phyloP scores from a whole-genome alignment of 2,888 invertebrate genomes.

The Schizaphis graminum region DNA sequence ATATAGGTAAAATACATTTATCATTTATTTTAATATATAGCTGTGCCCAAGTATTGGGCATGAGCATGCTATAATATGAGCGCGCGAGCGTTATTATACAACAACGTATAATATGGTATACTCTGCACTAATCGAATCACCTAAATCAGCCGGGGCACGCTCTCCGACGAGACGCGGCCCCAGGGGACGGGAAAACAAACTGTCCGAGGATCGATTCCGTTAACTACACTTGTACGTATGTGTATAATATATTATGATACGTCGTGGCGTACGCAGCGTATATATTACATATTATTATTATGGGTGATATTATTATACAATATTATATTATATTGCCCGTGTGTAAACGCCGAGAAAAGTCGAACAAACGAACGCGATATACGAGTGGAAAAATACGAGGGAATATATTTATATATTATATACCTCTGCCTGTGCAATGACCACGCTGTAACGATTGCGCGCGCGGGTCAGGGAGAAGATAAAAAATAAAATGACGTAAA shows the following conservation, averaged over 20 bases:
- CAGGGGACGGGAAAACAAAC: slow-evolving; percentile 60
- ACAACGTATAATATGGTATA: neutral
- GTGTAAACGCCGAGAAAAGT: slow-evolving; percentile 12
- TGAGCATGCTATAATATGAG: neutral
- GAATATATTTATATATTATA: neutral
- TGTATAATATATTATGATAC: neutral
- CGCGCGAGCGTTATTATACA: neutral
- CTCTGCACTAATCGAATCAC: slow-evolving; percentile 57
- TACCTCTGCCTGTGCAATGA: neutral
- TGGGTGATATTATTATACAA: neutral
- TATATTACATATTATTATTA: too few relatives aligned
- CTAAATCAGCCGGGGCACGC: slow-evolving; percentile 62
- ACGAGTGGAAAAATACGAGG: neutral
- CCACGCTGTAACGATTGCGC: neutral
- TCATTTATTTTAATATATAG: neutral
- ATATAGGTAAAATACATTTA: neutral
- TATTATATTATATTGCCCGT: neutral
- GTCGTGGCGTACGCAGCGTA: neutral
- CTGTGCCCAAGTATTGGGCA: neutral
- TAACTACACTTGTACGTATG: neutral
- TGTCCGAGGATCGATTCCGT: slow-evolving; percentile 59
- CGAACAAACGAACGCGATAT: neutral
- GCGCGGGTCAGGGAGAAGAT: too few relatives aligned
- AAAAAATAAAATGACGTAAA: neutral
- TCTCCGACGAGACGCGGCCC: slow-evolving; percentile 11